phyloP scores from a whole-genome alignment of 2,113 vertebrate genomes.

The Triplophysa tibetana region DNA sequence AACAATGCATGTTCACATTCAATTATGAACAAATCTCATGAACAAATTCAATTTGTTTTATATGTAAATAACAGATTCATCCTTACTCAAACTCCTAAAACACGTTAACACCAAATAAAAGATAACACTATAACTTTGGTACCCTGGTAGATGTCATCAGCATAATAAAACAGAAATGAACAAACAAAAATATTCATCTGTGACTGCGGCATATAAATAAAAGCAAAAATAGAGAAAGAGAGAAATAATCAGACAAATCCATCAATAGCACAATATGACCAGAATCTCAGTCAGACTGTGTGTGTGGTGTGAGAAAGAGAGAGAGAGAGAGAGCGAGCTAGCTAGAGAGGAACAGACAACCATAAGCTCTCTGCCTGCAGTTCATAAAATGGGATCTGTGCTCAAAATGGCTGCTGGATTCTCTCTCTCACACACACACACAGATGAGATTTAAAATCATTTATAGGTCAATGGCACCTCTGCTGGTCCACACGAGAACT shows the following conservation, averaged over 20 bases:
- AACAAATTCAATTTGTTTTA: background rate
- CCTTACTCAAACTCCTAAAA: too few species aligned
- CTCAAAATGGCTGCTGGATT: conserved; percentile 76
- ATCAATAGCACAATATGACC: too few species aligned
- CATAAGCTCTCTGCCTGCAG: conserved; percentile 45
- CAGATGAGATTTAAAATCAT: conserved; percentile 54
- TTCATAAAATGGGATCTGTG: conserved; percentile 78
- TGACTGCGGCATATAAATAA: too few species aligned
- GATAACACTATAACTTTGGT: too few species aligned
- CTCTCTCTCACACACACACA: conserved; percentile 42
- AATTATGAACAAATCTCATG: background rate
- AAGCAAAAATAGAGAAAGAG: background rate
- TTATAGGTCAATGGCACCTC: conserved; percentile 71
- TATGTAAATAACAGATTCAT: too few species aligned
- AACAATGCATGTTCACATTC: background rate
- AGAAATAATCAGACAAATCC: conserved; percentile 18
- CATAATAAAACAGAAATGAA: too few species aligned
- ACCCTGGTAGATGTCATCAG: too few species aligned
- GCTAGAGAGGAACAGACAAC: background rate
- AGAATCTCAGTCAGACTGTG: conserved; percentile 51
- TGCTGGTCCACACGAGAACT: conserved; percentile 54
- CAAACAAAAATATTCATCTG: background rate
- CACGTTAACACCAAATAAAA: too few species aligned
- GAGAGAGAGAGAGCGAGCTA: background rate
- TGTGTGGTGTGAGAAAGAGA: conserved; percentile 53